Percentiles rank a stretch among this genome's conserved stretches.
Evolutionary conservation across 2,797 vertebrate genomes (phyloP).

Genomic region (Malacoraja senta): DNA sequence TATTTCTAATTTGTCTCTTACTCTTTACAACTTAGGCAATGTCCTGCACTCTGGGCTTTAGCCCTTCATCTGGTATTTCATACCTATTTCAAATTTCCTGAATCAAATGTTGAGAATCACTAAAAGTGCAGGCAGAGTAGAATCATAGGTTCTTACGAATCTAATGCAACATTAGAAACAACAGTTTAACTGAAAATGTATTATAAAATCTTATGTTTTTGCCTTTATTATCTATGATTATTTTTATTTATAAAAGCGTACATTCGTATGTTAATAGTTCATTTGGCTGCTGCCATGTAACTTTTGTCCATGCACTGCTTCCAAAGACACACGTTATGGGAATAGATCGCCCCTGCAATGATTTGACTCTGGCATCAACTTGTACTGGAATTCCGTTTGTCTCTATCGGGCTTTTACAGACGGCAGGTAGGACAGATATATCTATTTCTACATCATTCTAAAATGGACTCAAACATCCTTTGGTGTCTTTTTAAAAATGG

Average conservation of each 20-base stretch:
- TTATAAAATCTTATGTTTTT: conserved; percentile 29
- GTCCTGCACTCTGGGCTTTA: neutral
- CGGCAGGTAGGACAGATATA: conserved; percentile 1
- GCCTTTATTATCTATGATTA: conserved; percentile 24
- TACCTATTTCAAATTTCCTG: neutral
- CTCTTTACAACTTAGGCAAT: conserved; percentile 11
- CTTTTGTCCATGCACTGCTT: conserved; percentile 17
- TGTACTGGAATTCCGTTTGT: neutral
- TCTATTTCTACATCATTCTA: neutral
- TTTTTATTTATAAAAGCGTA: conserved; percentile 22
- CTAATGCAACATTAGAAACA: neutral
- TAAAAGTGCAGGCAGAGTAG: neutral
- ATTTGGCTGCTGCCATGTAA: neutral
- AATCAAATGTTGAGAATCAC: neutral
- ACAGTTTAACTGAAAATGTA: conserved; percentile 33
- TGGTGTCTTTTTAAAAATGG: neutral
- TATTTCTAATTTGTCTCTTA: neutral
- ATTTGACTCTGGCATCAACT: neutral
- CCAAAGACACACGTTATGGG: neutral
- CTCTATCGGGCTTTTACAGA: neutral
- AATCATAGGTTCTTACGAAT: neutral
- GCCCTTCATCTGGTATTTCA: neutral
- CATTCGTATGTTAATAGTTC: conserved; percentile 1
- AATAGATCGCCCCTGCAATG: neutral
- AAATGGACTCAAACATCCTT: conserved; percentile 15